Conservation (phyloP, 2,888 invertebrate genomes). For the Aspidapion aeneum region DNA sequence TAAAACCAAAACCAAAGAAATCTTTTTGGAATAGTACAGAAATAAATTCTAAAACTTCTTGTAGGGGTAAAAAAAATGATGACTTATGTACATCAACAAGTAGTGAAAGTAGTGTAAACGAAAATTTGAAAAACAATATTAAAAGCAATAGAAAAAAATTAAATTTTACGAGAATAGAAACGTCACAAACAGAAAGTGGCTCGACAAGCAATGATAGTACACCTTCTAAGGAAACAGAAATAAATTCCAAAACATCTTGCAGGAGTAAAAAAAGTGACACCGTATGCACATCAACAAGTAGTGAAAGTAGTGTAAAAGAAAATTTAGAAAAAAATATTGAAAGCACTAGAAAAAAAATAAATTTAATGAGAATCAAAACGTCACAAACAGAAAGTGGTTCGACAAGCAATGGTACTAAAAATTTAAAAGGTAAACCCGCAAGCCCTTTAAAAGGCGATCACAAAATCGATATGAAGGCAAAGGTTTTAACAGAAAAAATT, state of each 20-base stretch:
- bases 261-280: too few species aligned
- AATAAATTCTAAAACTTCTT: too few species aligned
- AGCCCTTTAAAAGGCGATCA: not conserved
- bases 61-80: too few species aligned
- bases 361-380: too few species aligned
- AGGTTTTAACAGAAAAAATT: conserved; percentile 22
- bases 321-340: too few species aligned
- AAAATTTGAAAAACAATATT: not conserved
- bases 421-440: not conserved
- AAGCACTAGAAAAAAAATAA: too few species aligned
- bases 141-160: not conserved
- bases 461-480: conserved; percentile 15
- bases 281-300: not conserved
- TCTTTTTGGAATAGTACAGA: too few species aligned
- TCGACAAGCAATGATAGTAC: not conserved
- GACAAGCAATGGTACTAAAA: too few species aligned
- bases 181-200: not conserved
- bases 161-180: not conserved
- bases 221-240: not conserved
- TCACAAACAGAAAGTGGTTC: too few species aligned
- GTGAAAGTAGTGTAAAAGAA: not conserved
- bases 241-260: too few species aligned
- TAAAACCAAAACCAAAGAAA: not conserved
- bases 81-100: too few species aligned
- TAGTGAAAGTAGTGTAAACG: too few species aligned